These are phyloP conservation scores for Rousettus madagascariensis DNA, from an alignment of 2,797 vertebrate genomes.

Conservation along the genomic window DNA sequence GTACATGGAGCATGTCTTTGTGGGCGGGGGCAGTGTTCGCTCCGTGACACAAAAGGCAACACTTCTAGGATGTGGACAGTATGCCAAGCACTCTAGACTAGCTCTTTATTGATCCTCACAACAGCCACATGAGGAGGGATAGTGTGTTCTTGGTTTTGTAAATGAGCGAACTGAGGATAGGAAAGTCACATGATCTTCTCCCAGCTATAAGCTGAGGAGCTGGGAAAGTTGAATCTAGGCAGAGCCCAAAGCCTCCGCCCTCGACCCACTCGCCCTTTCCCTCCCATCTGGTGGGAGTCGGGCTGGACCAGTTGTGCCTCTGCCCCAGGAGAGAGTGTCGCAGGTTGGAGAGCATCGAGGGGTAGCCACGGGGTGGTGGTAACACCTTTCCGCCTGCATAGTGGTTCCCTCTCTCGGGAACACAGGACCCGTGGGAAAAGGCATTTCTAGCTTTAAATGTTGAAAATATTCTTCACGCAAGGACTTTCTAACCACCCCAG, in stretches of 20 bases:
- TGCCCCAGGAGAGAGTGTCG: neutral
- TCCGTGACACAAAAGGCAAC: neutral
- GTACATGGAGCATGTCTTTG: neutral
- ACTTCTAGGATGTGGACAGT: neutral
- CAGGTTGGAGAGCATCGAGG: neutral
- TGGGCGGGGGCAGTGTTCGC: accelerated
- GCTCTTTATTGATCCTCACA: neutral
- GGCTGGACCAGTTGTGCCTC: neutral
- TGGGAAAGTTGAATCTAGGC: neutral
- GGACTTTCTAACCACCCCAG: neutral
- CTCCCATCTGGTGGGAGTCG: no score
- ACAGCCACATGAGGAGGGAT: accelerated
- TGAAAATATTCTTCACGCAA: neutral
- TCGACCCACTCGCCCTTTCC: neutral
- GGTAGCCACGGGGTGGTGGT: neutral
- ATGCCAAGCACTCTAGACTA: neutral
- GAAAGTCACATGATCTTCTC: neutral
- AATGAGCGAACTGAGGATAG: neutral
- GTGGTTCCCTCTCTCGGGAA: neutral
- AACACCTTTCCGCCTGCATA: neutral
- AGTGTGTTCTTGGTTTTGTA: neutral
- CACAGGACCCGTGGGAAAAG: neutral
- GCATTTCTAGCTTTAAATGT: neutral
- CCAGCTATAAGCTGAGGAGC: neutral
- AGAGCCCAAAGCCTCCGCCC: neutral